Base-by-base conservation (phyloP, 2,888 invertebrate species). In the Tipula helvola region DNA sequence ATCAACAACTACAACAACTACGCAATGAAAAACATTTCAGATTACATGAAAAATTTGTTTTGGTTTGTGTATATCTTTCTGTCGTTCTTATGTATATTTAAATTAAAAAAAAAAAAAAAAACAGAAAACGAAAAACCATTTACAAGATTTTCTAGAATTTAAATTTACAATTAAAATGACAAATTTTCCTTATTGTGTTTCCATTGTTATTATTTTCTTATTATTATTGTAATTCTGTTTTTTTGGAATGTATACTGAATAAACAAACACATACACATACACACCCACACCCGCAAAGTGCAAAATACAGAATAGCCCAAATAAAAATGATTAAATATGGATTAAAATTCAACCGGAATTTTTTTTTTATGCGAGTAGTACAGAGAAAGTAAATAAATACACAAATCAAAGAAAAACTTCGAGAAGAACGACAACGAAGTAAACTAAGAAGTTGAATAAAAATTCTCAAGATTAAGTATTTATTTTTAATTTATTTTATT, bases 91-190 rank as follows among this genome's bases (percentile, higher is more conserved):
- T 71, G 71, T 71, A 71, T 28, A 71, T 71, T 71, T 28, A 71
- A 71, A 28, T 71, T 71, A 28, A 71, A 71, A 28, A 18, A 28
- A 28, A 28, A 28, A 28, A 28, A 28, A 28, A 57, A 52, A 2
- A 71, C 10, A 71, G 13, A 71, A 71, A 71, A 57, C 16, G 52
- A 57, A 71, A 71, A 71, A 18, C 28, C 10, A 28, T 71, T 71
- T 71, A 71, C 71, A 71, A 71, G 71, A 71, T 71, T 28, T 71
- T 71, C 71, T n/a, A 71, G 71, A 71, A 71, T 71, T 71, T 71
- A 71, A 71, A 71, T 71, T 71, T 71, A 71, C 71, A 71, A 71
- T 71, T 71, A 71, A 71, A 71, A 71, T 71, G 71, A 71, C 71
- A 71, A 71, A 71, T 71, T 71, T 71, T 28, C 71, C 18, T 71